Evolutionary conservation across 2,888 invertebrate genomes (phyloP), one percentile per base, ranked within the genome.

Genomic region (Harpalus rufipes): DNA sequence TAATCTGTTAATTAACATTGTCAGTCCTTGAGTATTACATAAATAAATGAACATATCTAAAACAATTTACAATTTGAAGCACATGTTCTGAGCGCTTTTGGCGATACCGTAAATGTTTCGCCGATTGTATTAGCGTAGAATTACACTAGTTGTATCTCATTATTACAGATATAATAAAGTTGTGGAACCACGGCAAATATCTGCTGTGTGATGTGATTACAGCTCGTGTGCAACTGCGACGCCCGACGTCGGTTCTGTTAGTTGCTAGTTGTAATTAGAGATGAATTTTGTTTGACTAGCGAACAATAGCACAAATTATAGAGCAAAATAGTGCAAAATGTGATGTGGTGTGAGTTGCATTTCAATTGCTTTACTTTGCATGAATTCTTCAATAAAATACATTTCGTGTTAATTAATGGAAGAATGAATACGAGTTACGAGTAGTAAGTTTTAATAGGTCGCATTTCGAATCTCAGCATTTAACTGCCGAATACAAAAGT

Each of bases 81-180:
- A 51, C 44, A 51, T 51, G 10, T 51, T 12, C 44, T 51, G 12
- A 32, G 32, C 12, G 44, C 44, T 51, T 8, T 7, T 51, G 44
- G 44, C 44, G 0, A 51, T 51, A 12, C 44, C 44, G 44, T 51
- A 51, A 51, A 51, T 51, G 44, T 51, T 8, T 2, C 12, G 44
- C 44, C 44, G 44, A 51, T 51, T 51, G 44, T 51, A 12, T 51
- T 51, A 51, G 44, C 10, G 44, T 51, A 51, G 44, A 51, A 51
- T 51, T 51, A 51, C 44, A 51, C 44, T 51, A 51, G 44, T 51
- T 51, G 44, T 51, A 10, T 51, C 44, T 51, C 44, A 51, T 51
- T 51, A 51, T 51, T 51, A 51, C 44, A 51, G 44, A 51, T 51
- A 51, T 51, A 51, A 51, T 51, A 51, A 51, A 51, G 44, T 51